Percentiles rank a stretch among this genome's conserved stretches.
These are phyloP conservation scores for Uropsilus gracilis DNA, from an alignment of 2,113 vertebrate species.

Conservation along the genomic window DNA sequence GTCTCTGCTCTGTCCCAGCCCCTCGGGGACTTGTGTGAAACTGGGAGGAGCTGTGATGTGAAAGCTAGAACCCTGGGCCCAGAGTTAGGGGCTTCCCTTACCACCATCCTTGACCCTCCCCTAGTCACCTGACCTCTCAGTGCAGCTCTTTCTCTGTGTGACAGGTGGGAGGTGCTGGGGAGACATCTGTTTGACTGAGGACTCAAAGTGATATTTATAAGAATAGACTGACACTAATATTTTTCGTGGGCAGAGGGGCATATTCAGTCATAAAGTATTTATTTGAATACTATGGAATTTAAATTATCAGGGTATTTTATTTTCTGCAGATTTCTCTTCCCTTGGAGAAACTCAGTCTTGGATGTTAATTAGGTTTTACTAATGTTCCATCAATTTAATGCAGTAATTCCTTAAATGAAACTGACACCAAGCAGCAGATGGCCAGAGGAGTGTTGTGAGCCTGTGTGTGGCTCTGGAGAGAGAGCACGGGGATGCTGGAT, in stretches of 20 bases:
- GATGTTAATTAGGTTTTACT: constrained; percentile 57
- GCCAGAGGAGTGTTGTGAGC: not conserved
- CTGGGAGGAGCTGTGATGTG: not conserved
- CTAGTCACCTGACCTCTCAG: not conserved
- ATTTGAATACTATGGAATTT: constrained; percentile 9
- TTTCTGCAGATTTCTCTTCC: constrained; percentile 51
- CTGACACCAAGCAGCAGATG: constrained; percentile 27
- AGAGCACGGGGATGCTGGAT: not conserved
- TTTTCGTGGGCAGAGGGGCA: not conserved
- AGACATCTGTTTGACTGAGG: not conserved
- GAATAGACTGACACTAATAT: not conserved
- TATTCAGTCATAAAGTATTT: not conserved
- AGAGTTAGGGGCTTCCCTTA: not conserved
- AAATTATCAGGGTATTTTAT: constrained; percentile 47
- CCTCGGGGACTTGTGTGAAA: not conserved
- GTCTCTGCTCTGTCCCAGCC: not conserved
- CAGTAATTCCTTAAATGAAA: constrained; percentile 55
- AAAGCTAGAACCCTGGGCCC: not conserved
- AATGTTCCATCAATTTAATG: constrained; percentile 23
- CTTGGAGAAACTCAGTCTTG: constrained; percentile 41
- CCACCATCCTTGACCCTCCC: constrained; percentile 1
- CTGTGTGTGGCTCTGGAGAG: not conserved
- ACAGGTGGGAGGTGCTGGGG: not conserved
- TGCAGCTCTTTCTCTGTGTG: not conserved
- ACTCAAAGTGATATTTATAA: not conserved